Evolutionary conservation across 53 echinoderm and acorn worm species (phyloP).

Genomic region (Henricia sp.): DNA sequence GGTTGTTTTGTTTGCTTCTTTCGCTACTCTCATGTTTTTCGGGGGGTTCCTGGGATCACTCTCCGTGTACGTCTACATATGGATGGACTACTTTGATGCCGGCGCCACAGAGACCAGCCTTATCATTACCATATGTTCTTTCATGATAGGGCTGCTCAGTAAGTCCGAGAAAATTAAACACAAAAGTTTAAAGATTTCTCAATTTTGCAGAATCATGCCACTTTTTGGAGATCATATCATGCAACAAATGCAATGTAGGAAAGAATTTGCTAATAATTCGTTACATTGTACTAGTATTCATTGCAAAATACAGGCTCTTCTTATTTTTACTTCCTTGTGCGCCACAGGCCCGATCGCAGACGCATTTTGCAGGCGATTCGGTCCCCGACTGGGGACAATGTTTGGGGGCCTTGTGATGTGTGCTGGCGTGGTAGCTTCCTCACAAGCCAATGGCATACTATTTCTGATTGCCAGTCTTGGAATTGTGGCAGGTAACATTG

Average conservation of each 20-base stretch:
- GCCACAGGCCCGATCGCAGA: background rate
- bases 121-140: background rate
- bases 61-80: background rate
- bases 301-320: background rate
- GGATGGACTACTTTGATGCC: slow-evolving; percentile 23
- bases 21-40: background rate
- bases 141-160: background rate
- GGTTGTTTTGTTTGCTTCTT: background rate
- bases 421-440: background rate
- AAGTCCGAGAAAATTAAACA: background rate
- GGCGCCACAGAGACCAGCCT: slow-evolving; percentile 1
- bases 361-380: background rate
- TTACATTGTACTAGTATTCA: too few relatives aligned
- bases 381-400: background rate
- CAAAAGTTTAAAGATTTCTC: too few relatives aligned
- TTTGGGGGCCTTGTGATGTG: background rate
- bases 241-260: background rate
- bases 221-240: background rate
- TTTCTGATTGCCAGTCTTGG: background rate
- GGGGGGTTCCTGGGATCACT: background rate
- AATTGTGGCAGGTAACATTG: background rate
- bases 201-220: background rate
- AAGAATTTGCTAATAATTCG: too few relatives aligned
- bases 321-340: background rate
- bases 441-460: background rate